A percentile compares a stretch with the other conserved stretches of the same genome.
Evolutionary conservation across 2,113 vertebrate genomes (phyloP).

Genomic region (Pteruthius melanotis): DNA sequence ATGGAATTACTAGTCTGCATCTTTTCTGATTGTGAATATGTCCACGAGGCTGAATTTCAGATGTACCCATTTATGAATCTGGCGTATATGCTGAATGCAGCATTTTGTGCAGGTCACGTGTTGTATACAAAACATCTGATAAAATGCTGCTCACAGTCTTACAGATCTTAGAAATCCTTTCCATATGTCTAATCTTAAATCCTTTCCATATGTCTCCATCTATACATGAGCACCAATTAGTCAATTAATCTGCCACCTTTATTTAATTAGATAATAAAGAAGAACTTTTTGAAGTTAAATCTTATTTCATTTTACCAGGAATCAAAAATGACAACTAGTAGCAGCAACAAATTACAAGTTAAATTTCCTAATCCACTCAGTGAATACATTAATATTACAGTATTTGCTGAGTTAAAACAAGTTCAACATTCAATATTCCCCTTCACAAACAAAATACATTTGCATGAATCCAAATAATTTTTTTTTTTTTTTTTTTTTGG

Average conservation of each 20-base stretch:
- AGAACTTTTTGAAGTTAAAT: slow-evolving; percentile 59
- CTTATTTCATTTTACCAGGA: slow-evolving; percentile 41
- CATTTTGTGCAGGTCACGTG: slow-evolving; percentile 63
- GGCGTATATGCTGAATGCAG: slow-evolving; percentile 57
- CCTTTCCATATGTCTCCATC: slow-evolving; percentile 67
- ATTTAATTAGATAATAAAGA: slow-evolving; percentile 69
- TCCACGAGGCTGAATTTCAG: slow-evolving; percentile 53
- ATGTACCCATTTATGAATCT: slow-evolving; percentile 52
- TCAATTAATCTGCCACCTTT: slow-evolving; percentile 68
- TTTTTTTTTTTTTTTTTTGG: not conserved
- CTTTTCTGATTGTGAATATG: slow-evolving; percentile 9
- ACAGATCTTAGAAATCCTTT: slow-evolving; percentile 69
- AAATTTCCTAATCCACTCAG: slow-evolving; percentile 65
- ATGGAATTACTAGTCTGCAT: slow-evolving; percentile 2
- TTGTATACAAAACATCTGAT: slow-evolving; percentile 67
- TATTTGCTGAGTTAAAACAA: slow-evolving; percentile 63
- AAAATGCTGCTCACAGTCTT: slow-evolving; percentile 64
- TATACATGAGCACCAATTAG: slow-evolving; percentile 63
- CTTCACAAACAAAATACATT: slow-evolving; percentile 54
- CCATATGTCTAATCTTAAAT: slow-evolving; percentile 69
- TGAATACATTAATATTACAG: slow-evolving; percentile 61
- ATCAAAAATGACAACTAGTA: slow-evolving; percentile 58
- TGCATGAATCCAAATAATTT: slow-evolving; percentile 18
- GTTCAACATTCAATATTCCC: slow-evolving; percentile 46
- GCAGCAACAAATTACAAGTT: slow-evolving; percentile 62